Evolutionary conservation across 2,113 vertebrate genomes (phyloP), one percentile per base, ranked within the genome.

Genomic region (Podocnemis expansa): DNA sequence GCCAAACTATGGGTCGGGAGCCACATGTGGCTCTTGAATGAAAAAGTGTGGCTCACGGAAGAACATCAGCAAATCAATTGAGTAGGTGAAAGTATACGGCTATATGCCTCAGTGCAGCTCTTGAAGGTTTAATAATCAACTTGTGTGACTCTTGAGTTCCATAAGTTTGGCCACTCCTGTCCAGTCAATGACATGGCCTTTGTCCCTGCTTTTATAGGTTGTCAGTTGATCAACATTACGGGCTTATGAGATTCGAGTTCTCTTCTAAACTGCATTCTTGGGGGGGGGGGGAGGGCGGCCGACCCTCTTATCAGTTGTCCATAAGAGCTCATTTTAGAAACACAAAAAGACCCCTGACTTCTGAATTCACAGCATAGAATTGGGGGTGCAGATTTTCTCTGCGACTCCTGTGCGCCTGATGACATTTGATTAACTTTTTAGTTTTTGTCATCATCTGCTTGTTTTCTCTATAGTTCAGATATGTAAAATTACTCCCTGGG

Each of bases 361-460:
- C 79, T 95, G 82, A 84, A 88, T 3, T 9, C 34, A 73, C 60
- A 85, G 31, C 2, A 5, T 19, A 1, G 45, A 38, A 1, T 25
- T 45, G 2, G 38, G 25, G 14, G 73, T 76, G 0, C 31, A 4
- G 12, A 43, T 88, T 60, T 81, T 81, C 16, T 58, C 78, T 75
- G 5, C 60, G 25, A 34, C 84, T 70, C 29, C 19, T 43, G 3
- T 76, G 16, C 52, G 34, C n/a, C 22, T 16, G 13, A n/a, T 29
- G 84, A 11, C 6, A 22, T 29, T 5, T 86, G 43, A 19, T 43
- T 16, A 60, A 14, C n/a, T 63, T 82, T 2, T 4, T 10, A 27
- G n/a, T 12, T 8, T 47, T 0, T 0, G 24, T 55, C 41, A 4
- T 6, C 82, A 49, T 67, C 34, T 34, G 4, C 2, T 8, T 78